Evolutionary conservation across 2,113 vertebrate genomes (phyloP), one percentile per base, ranked within the genome.

Genomic region (Origma solitaria): DNA sequence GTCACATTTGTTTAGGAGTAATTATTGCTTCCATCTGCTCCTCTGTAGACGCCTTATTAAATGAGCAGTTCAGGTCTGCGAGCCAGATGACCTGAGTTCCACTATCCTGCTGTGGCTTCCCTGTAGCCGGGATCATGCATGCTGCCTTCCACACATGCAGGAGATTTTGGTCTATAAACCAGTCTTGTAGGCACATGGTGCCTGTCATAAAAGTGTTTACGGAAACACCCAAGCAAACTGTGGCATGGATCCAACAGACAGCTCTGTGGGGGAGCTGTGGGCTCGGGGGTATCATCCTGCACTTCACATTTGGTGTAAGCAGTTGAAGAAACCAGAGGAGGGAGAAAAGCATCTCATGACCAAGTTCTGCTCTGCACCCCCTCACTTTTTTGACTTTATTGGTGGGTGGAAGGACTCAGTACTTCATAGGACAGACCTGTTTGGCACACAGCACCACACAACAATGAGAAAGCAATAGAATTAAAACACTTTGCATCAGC

Each of bases 21-120:
- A 49, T 97, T 97, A 97, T 97, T 97, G 95, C 90, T 97, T 97
- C 96, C 97, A 96, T 97, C 95, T 94, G 96, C 72, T 90, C 66
- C 45, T 97, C 94, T 82, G 94, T 56, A 65, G 96, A 90, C 17
- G 93, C 85, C 92, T 96, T 94, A 97, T 97, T 97, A 97, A 98
- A 96, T 45, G 89, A 97, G 93, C 58, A 53, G 8, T 20, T 90
- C 37, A 35, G 78, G 57, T 87, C 94, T 97, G 95, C 30, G 49
- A 94, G 95, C 96, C 94, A 97, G 89, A 97, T 95, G 91, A 94
- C 64, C 93, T 33, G 47, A 75, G 75, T 90, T 57, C 49, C 68
- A 82, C 45, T 57, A 54, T 61, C 35, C 72, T 88, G 13, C 76
- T 80, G 82, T 42, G 88, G 75, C 89, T 95, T 79, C 94, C 64